Evolutionary conservation across 2,113 vertebrate species (phyloP), one percentile per base, ranked within the genome.

Genomic region (Phasianus colchicus): DNA sequence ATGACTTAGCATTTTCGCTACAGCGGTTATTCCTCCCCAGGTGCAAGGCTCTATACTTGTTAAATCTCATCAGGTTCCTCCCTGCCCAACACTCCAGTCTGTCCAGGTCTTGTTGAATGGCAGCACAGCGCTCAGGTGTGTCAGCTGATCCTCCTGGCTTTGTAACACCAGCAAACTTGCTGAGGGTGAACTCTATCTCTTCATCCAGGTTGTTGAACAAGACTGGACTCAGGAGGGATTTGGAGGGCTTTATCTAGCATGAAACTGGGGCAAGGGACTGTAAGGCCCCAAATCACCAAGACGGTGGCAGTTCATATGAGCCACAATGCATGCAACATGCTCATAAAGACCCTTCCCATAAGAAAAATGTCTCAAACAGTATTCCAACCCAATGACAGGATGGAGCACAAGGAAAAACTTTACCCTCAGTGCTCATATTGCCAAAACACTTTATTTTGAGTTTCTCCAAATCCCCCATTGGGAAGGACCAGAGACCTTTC

Each of bases 321-420:
- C 61, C 43, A 22, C 38, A 1, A 32, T 2, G 2, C 9, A 2
- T 2, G 22, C 30, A 42, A 14, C 34, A 30, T 3, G 1, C 25
- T 54, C 66, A 18, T 6, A 1, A 58, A 55, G 40, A 48, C 0
- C 60, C 22, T 17, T 58, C 58, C 79, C 21, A 0, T 15, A 55
- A 47, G 10, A 24, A 54, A 20, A 12, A 2, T 25, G 36, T 25
- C 32, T 40, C 10, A 9, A 25, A 40, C 2, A 9, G 3, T 1
- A 3, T 27, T 65, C 16, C 40, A 24, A 12, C 0, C 20, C 54
- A 10, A 20, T 1, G 25, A 48, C 66, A 45, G 19, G 45, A 29
- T 0, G 1, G 47, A 60, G 72, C 34, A 29, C 4, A 22, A 40
- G 72, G 42, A 63, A 67, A 72, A 86, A 66, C 83, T 34, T 47